Percentiles rank a stretch among this genome's conserved stretches.
phyloP scores from a whole-genome alignment of 1,140 invertebrate genomes.

The Adoxophyes honmai region DNA sequence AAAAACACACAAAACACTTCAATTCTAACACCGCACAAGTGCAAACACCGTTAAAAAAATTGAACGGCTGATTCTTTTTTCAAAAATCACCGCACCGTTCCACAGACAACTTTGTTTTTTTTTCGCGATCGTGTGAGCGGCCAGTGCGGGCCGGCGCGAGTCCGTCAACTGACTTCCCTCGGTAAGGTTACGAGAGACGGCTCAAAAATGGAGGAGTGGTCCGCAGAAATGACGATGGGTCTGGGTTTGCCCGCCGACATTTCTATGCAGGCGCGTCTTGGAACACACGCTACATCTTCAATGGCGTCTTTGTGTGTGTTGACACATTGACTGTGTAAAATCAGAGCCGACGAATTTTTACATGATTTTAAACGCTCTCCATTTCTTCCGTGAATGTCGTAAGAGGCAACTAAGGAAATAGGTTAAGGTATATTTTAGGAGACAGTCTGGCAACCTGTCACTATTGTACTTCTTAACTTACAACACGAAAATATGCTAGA shows the following conservation, averaged over 20 bases:
- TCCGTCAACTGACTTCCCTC: constrained; percentile 6
- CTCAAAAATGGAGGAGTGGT: constrained; percentile 3
- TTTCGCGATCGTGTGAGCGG: not conserved
- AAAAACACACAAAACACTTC: not conserved
- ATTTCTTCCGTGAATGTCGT: too few species aligned
- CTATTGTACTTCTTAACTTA: too few species aligned
- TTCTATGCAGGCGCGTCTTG: not conserved
- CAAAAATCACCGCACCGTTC: constrained; percentile 6
- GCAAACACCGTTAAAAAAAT: not conserved
- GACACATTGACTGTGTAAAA: too few species aligned
- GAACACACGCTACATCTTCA: not conserved
- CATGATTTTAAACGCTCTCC: too few species aligned
- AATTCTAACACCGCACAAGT: not conserved
- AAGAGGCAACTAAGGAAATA: too few species aligned
- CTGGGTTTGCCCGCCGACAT: not conserved
- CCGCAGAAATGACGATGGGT: not conserved
- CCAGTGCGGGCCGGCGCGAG: constrained; percentile 12
- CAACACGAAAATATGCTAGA: too few species aligned
- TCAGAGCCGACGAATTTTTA: too few species aligned
- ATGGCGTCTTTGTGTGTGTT: too few species aligned
- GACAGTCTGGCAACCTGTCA: too few species aligned
- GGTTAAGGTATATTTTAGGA: too few species aligned
- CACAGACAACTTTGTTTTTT: constrained; percentile 2
- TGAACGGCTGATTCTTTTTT: not conserved
- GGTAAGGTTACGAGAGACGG: not conserved